Conservation (phyloP, 1,140 invertebrate genomes). For the Stratiolaelaps scimitus region DNA sequence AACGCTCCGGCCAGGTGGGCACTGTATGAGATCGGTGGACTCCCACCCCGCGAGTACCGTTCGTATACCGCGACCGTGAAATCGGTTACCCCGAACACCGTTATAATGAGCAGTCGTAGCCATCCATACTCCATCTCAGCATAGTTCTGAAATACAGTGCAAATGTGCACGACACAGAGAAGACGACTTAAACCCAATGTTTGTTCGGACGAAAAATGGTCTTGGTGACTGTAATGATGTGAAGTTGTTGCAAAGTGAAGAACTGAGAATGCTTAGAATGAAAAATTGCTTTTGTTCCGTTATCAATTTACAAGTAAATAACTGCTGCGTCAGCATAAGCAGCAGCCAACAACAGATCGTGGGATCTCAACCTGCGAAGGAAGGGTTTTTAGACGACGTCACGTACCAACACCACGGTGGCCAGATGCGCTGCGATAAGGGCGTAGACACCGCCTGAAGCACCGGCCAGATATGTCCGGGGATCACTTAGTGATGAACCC, state of each 20-base stretch:
- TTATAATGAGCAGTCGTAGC: conserved; percentile 56
- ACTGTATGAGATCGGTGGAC: conserved; percentile 60
- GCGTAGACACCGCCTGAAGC: conserved; percentile 94
- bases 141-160: conserved; percentile 79
- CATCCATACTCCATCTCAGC: conserved; percentile 76
- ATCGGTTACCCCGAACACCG: conserved; percentile 58
- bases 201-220: too few relatives aligned
- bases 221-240: too few relatives aligned
- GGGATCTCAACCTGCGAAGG: conserved; percentile 25
- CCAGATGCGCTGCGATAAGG: conserved; percentile 82
- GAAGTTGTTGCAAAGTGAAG: too few relatives aligned
- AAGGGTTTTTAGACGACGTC: background rate
- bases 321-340: background rate
- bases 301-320: background rate
- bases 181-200: too few relatives aligned
- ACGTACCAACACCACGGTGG: conserved; percentile 76
- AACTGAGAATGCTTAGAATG: too few relatives aligned
- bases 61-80: conserved; percentile 68
- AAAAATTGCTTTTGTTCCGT: too few relatives aligned
- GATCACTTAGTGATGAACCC: conserved; percentile 78
- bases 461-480: conserved; percentile 69
- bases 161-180: conserved; percentile 33
- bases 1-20: conserved; percentile 76
- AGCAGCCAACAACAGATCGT: conserved; percentile 30
- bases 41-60: conserved; percentile 46